Evolutionary conservation across 1,140 invertebrate genomes (phyloP), one percentile per base, ranked within the genome.

Genomic region (Lepidotrigona ventralis): DNA sequence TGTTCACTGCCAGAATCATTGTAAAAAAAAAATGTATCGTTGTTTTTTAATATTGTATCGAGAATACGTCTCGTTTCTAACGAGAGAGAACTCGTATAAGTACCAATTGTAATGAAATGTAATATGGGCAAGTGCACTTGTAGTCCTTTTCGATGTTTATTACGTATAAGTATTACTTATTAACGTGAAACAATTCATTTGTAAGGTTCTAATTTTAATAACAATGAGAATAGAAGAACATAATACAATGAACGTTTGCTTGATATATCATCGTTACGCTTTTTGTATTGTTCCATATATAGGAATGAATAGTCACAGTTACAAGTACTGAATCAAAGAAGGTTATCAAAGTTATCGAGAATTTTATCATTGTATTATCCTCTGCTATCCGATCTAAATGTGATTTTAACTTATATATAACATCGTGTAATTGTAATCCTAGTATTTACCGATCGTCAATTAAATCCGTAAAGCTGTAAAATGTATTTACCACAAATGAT

Each of bases 61-160:
- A 51, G 2, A 21, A 29, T 51, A 19, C 29, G 12, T 54, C 54
- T 6, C 19, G 39, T 56, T 69, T 56, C 58, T 23, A n/a, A 53
- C 19, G 39, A 8, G 56, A 33, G 68, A 29, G 33, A 54, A 66
- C 11, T n/a, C n/a, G n/a, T 46, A 81, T 39, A 9, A n/a, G 46
- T 64, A 76, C 12, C 19, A 54, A 58, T 21, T 79, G 23, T 39
- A 53, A 46, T 8, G 39, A 66, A 23, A 72, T 56, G 73, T 51
- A 60, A 64, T 60, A 60, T 56, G 60, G 53, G 78, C 70, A 84
- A 84, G 82, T 84, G 82, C 82, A 84, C 82, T 84, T 84, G 82
- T 84, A 81, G 60, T 84, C 60, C 70, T 60, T 81, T 78, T 78
- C n/a, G 64, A 77, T 66, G 54, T 77, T 77, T 64, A 58, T 77